phyloP scores from a whole-genome alignment of 1,140 invertebrate species.

The Hylyphantes graminicola region DNA sequence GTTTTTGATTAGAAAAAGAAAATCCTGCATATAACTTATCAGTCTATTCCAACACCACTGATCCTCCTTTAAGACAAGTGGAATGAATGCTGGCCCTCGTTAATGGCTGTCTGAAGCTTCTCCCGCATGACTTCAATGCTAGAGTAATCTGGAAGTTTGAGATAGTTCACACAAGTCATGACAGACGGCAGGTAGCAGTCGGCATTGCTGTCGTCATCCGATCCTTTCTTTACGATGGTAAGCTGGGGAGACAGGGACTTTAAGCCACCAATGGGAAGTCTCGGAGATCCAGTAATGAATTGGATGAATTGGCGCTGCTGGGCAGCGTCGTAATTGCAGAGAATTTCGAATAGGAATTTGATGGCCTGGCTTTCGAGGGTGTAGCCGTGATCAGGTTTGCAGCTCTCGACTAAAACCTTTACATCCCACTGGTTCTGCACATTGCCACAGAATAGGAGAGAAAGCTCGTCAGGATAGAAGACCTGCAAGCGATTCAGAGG shows the following conservation, averaged over 20 bases:
- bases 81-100: constrained; percentile 97
- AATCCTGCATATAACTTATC: constrained; percentile 5
- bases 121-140: constrained; percentile 91
- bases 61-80: constrained; percentile 81
- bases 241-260: constrained; percentile 93
- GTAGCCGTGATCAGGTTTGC: constrained; percentile 96
- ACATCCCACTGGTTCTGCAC: constrained; percentile 81
- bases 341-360: constrained; percentile 91
- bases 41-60: constrained; percentile 1
- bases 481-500: constrained; percentile 68
- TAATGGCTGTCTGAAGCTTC: constrained; percentile 88
- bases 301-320: constrained; percentile 96
- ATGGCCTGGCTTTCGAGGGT: constrained; percentile 94
- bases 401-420: constrained; percentile 90
- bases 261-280: constrained; percentile 97
- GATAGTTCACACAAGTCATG: constrained; percentile 99
- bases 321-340: constrained; percentile 86
- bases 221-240: constrained; percentile 95
- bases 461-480: constrained; percentile 71
- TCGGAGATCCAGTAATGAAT: constrained; percentile 97
- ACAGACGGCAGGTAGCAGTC: constrained; percentile 98
- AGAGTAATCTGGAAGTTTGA: constrained; percentile 98
- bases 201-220: constrained; percentile 88
- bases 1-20: constrained; percentile 32
- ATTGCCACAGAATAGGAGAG: constrained; percentile 82